Percentiles rank a stretch among this genome's conserved stretches.
phyloP scores from a whole-genome alignment of 1,140 invertebrate species.

The Rhopalosiphum padi region DNA sequence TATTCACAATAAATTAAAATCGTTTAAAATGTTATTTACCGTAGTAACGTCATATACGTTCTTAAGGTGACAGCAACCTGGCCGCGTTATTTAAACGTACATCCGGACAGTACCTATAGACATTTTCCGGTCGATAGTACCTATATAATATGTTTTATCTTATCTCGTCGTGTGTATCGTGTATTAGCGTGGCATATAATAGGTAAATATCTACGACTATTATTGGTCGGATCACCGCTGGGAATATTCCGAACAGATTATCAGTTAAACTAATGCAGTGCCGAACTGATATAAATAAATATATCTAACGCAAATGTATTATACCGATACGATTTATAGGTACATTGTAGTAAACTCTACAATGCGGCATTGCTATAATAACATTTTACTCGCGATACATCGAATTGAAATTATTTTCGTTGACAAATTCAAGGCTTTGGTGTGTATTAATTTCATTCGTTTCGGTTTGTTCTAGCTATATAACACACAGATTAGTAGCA shows the following conservation, averaged over 20 bases:
- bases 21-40: neutral
- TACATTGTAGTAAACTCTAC: neutral
- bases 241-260: neutral
- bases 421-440: neutral
- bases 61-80: neutral
- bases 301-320: neutral
- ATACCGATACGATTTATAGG: neutral
- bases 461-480: neutral
- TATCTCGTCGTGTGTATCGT: neutral
- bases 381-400: neutral
- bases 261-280: neutral
- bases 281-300: neutral
- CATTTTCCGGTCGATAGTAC: neutral
- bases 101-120: neutral
- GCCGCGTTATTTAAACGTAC: neutral
- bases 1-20: neutral
- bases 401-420: neutral
- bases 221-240: neutral
- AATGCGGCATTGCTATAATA: neutral
- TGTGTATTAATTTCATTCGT: neutral
- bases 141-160: slow-evolving; percentile 3
- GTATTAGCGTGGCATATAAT: neutral
- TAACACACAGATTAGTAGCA: neutral
- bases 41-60: no score
- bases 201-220: neutral